Evolutionary conservation across 2,797 vertebrate species (phyloP).

Genomic region (Tympanoctomys barrerae): DNA sequence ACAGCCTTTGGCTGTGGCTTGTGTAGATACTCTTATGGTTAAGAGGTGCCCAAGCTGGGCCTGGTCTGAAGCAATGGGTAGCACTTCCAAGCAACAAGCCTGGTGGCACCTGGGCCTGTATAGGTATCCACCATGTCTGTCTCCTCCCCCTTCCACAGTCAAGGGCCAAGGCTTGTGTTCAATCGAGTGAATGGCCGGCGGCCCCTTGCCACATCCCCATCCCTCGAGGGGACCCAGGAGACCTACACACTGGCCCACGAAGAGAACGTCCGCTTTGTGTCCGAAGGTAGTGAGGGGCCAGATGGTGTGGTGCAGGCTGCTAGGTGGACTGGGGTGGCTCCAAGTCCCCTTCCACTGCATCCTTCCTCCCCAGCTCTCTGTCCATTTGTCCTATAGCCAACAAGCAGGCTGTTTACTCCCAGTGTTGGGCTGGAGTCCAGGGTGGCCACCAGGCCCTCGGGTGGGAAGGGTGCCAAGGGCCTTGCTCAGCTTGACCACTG

Average conservation of each 20-base stretch:
- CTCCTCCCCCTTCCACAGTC: conserved; percentile 82
- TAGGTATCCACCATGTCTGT: not conserved
- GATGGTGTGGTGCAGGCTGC: not conserved
- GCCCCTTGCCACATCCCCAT: conserved; percentile 88
- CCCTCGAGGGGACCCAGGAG: conserved; percentile 88
- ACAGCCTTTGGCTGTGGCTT: not conserved
- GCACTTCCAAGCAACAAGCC: not conserved
- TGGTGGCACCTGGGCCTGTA: not conserved
- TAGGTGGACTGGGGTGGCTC: not conserved
- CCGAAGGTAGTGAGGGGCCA: conserved; percentile 91
- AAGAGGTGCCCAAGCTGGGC: not conserved
- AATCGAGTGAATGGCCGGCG: conserved; percentile 95
- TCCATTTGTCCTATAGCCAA: not conserved
- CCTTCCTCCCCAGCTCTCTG: not conserved
- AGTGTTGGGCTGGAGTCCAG: conserved; percentile 57
- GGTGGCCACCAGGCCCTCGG: conserved; percentile 7
- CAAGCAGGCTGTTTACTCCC: not conserved
- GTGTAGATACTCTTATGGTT: not conserved
- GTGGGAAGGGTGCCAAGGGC: not conserved
- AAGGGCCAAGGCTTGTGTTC: conserved; percentile 95
- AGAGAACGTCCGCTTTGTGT: conserved; percentile 97
- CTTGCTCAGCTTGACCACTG: not conserved
- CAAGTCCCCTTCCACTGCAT: not conserved
- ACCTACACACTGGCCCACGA: conserved; percentile 95
- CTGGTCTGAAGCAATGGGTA: not conserved